These are phyloP conservation scores for Euspilapteryx auroguttella DNA, from an alignment of 2,888 invertebrate genomes.

Conservation along the genomic window DNA sequence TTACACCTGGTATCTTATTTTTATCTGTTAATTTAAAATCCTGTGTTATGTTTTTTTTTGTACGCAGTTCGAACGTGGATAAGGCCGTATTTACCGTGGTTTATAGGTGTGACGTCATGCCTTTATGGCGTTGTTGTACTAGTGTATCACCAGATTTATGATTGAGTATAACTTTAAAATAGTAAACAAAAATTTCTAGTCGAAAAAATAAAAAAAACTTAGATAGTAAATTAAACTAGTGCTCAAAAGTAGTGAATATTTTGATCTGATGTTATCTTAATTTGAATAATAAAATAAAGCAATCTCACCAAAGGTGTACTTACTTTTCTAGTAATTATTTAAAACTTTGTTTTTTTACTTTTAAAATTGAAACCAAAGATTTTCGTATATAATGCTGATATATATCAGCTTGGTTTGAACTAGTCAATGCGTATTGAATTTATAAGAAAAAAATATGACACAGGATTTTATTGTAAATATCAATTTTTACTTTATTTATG, in stretches of 20 bases:
- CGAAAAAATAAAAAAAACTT: too few species aligned
- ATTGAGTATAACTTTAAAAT: too few species aligned
- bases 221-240: too few species aligned
- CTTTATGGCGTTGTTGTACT: conserved; percentile 74
- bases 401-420: too few species aligned
- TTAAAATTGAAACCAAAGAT: too few species aligned
- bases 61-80: conserved; percentile 61
- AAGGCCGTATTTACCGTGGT: conserved; percentile 72
- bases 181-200: too few species aligned
- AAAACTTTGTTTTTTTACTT: too few species aligned
- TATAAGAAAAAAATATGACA: conserved; percentile 8
- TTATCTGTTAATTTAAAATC: conserved; percentile 13
- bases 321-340: too few species aligned
- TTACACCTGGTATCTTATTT: conserved; percentile 10
- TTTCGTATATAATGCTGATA: too few species aligned
- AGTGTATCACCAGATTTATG: conserved; percentile 43
- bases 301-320: conserved; percentile 18
- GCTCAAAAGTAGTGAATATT: too few species aligned
- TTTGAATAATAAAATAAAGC: too few species aligned
- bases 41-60: conserved; percentile 19
- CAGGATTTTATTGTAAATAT: conserved; percentile 5
- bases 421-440: conserved; percentile 24
- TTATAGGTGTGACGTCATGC: conserved; percentile 88
- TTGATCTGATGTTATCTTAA: too few species aligned
- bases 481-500: conserved; percentile 7